Conservation (phyloP, 2,113 vertebrate species). For the Lutjanus erythropterus region DNA sequence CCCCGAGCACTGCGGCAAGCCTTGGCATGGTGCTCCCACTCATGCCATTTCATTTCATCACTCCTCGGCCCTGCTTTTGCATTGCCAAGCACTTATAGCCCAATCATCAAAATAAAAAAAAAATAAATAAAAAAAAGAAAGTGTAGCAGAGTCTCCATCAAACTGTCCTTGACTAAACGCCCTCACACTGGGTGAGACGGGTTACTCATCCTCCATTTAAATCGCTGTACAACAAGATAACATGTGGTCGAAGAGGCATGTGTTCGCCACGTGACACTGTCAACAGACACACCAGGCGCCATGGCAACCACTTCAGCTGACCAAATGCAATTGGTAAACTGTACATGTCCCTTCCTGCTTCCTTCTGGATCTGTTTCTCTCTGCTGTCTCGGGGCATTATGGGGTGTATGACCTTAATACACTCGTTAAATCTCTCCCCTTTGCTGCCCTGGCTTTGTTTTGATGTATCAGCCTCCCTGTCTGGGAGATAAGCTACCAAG, state of each 20-base stretch:
- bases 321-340: conserved; percentile 39
- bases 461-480: conserved; percentile 39
- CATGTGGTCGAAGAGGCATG: neutral
- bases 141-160: neutral
- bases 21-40: conserved; percentile 63
- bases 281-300: conserved; percentile 44
- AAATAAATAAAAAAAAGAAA: neutral
- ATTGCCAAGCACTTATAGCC: conserved; percentile 29
- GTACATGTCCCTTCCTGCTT: conserved; percentile 5
- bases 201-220: conserved; percentile 23
- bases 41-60: conserved; percentile 69
- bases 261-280: conserved; percentile 23
- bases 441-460: conserved; percentile 61
- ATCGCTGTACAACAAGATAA: conserved; percentile 34
- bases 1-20: conserved; percentile 65
- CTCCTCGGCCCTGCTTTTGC: conserved; percentile 14
- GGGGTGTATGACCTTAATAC: conserved; percentile 67
- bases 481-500: conserved; percentile 42
- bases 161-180: neutral
- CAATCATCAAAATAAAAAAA: conserved; percentile 39
- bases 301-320: conserved; percentile 34
- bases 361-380: conserved; percentile 41
- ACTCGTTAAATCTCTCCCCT: conserved; percentile 57
- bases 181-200: neutral
- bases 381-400: conserved; percentile 56